A percentile compares a stretch with the other conserved stretches of the same genome.
These are phyloP conservation scores for Augiades crinisus DNA, from an alignment of 2,888 invertebrate species.

Conservation along the genomic window DNA sequence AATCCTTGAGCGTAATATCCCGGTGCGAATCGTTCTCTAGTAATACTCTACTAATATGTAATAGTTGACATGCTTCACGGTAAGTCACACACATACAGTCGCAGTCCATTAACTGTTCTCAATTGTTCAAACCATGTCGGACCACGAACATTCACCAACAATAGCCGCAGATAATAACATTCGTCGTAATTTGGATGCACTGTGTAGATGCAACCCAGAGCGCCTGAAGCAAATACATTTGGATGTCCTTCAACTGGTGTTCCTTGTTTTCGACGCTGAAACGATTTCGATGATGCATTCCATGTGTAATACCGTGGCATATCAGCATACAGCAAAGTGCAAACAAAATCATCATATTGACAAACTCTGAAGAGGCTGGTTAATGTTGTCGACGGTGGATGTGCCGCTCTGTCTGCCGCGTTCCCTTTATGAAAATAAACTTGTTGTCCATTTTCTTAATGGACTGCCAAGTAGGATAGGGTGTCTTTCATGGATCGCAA, in stretches of 20 bases:
- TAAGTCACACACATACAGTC: slow-evolving; percentile 36
- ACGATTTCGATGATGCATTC: slow-evolving; percentile 26
- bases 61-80: slow-evolving; percentile 37
- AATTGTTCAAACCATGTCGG: slow-evolving; percentile 35
- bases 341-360: not conserved
- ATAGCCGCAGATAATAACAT: slow-evolving; percentile 46
- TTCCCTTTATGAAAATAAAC: slow-evolving; percentile 32
- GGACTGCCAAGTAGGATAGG: slow-evolving; percentile 34
- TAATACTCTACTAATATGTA: too few species aligned
- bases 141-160: slow-evolving; percentile 44
- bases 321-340: not conserved
- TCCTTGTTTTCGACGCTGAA: slow-evolving; percentile 25
- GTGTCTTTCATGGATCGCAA: slow-evolving; percentile 35
- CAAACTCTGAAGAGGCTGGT: slow-evolving; percentile 34
- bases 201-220: slow-evolving; percentile 45
- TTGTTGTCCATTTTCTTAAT: slow-evolving; percentile 35
- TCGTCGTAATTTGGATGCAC: slow-evolving; percentile 45
- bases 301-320: slow-evolving; percentile 30
- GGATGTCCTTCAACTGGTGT: slow-evolving; percentile 32
- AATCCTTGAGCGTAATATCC: too few species aligned
- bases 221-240: slow-evolving; percentile 42
- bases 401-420: slow-evolving; percentile 28
- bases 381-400: slow-evolving; percentile 36
- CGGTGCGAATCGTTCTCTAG: too few species aligned
- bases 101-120: slow-evolving; percentile 37